Conservation (phyloP, 2,113 vertebrate genomes). For the Axis porcinus region DNA sequence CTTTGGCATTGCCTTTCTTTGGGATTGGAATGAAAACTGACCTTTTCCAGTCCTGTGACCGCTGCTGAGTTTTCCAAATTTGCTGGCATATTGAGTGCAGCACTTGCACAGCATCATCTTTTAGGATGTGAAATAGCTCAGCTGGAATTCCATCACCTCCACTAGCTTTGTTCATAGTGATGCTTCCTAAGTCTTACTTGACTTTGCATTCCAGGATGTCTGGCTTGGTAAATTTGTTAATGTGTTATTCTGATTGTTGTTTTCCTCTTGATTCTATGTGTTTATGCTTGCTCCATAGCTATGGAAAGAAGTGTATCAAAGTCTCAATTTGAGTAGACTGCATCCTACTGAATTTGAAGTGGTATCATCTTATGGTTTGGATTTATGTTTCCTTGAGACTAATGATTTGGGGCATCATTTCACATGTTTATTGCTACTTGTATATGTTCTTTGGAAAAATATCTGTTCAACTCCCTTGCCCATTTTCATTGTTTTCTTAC, state of each 20-base stretch:
- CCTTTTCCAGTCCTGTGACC: background rate
- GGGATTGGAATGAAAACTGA: background rate
- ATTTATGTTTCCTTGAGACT: background rate
- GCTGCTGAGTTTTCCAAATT: background rate
- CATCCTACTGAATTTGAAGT: background rate
- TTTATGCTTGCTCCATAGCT: background rate
- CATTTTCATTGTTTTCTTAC: background rate
- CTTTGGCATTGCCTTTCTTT: background rate
- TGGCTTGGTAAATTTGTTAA: background rate
- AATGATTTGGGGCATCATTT: background rate
- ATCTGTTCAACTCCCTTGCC: background rate
- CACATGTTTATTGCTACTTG: background rate
- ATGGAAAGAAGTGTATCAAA: background rate
- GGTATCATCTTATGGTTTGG: background rate
- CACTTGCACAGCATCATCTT: background rate
- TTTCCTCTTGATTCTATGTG: background rate
- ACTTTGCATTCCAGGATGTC: background rate
- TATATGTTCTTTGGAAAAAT: background rate
- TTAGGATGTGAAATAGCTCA: background rate
- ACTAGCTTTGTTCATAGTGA: background rate
- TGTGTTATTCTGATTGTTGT: background rate
- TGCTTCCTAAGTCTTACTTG: background rate
- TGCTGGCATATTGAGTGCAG: background rate
- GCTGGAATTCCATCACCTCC: background rate
- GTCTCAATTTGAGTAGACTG: background rate